phyloP scores from a whole-genome alignment of 2,113 vertebrate genomes.

The Syngnathus scovelli region DNA sequence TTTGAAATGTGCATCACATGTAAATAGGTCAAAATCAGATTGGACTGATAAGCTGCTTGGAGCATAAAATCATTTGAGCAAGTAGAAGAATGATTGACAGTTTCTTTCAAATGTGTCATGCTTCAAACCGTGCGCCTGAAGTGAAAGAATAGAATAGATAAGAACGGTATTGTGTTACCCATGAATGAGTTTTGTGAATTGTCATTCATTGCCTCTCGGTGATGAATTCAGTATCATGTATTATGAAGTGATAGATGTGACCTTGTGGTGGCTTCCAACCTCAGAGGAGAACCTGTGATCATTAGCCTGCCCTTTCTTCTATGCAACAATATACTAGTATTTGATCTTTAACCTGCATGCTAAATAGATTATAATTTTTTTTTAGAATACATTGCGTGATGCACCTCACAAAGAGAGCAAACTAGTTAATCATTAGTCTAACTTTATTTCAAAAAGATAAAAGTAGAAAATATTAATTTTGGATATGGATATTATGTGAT shows the following conservation, averaged over 20 bases:
- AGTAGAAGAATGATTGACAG: background rate
- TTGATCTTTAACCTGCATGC: conserved; percentile 6
- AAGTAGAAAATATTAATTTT: background rate
- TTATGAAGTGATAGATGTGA: conserved; percentile 6
- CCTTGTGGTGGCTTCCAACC: conserved; percentile 21
- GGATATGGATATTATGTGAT: background rate
- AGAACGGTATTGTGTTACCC: background rate
- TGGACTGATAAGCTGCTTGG: background rate
- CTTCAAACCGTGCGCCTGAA: background rate
- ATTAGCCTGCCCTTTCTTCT: conserved; percentile 3
- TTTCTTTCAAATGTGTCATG: background rate
- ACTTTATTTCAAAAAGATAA: background rate
- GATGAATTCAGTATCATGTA: conserved; percentile 18
- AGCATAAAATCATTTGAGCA: background rate
- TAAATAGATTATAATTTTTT: background rate
- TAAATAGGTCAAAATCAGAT: background rate
- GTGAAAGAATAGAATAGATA: background rate
- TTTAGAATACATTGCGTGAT: background rate
- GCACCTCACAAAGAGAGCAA: background rate
- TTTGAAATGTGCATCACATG: background rate
- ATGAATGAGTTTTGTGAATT: background rate
- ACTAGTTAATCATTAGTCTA: background rate
- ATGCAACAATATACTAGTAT: background rate
- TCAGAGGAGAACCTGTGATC: conserved; percentile 1
- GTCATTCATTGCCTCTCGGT: background rate